Evolutionary conservation across 2,113 vertebrate species (phyloP).

Genomic region (Notarius lentiginosus): DNA sequence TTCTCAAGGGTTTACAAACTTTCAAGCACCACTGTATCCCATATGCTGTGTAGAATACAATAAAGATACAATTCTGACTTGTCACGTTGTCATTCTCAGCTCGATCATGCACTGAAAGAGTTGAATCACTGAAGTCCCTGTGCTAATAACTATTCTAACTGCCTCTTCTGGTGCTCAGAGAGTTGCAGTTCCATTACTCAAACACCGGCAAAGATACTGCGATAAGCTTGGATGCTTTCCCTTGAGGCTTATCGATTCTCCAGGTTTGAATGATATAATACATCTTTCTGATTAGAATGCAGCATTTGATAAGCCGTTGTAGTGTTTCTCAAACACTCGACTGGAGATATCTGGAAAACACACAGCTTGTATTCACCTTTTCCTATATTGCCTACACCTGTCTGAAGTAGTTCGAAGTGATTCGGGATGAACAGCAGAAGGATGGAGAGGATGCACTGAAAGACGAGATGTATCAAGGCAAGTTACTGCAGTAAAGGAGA

Average conservation of each 20-base stretch:
- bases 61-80: not conserved
- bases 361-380: not conserved
- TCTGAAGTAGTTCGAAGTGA: not conserved
- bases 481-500: not conserved
- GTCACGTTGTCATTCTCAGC: not conserved
- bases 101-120: not conserved
- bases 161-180: constrained; percentile 59
- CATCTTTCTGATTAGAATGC: constrained; percentile 38
- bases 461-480: not conserved
- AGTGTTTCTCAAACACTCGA: not conserved
- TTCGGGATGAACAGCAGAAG: not conserved
- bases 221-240: constrained; percentile 36
- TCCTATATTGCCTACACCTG: not conserved
- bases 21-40: not conserved
- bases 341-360: not conserved
- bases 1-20: not conserved
- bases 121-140: constrained; percentile 5
- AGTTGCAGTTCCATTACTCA: constrained; percentile 62
- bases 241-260: constrained; percentile 34
- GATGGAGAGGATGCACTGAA: not conserved
- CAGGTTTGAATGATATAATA: constrained; percentile 22
- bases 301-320: constrained; percentile 9
- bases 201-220: constrained; percentile 59
- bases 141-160: constrained; percentile 67
- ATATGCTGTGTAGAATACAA: not conserved